These are phyloP conservation scores for Eueides isabella DNA, from an alignment of 1,140 invertebrate genomes.

Conservation along the genomic window DNA sequence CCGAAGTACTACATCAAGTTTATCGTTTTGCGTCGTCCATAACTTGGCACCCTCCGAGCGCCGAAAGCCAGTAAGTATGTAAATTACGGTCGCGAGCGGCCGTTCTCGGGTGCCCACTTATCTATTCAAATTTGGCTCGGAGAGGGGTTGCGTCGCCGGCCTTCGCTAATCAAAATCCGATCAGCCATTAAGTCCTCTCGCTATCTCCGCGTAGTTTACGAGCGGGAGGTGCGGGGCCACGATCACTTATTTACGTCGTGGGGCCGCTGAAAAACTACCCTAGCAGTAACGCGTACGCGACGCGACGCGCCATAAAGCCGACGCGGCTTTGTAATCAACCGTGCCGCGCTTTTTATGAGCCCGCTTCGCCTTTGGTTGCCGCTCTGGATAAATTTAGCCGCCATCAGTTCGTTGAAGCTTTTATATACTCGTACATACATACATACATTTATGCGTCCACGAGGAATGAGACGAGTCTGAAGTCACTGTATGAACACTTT, in stretches of 20 bases:
- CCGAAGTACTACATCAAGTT: conserved; percentile 77
- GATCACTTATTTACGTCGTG: conserved; percentile 78
- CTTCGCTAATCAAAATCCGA: conserved; percentile 81
- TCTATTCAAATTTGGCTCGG: conserved; percentile 79
- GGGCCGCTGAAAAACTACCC: conserved; percentile 75
- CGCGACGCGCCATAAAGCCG: conserved; percentile 59
- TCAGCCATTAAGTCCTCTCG: conserved; percentile 80
- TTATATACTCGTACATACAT: conserved; percentile 13
- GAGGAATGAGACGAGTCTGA: conserved; percentile 36
- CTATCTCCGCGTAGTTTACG: conserved; percentile 79
- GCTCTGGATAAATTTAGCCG: conserved; percentile 69
- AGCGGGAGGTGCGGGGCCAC: conserved; percentile 57
- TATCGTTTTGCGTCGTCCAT: conserved; percentile 77
- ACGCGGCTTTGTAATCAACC: conserved; percentile 74
- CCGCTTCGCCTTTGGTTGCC: conserved; percentile 63
- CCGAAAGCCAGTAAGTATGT: conserved; percentile 80
- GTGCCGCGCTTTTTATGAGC: conserved; percentile 74
- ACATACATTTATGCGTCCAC: conserved; percentile 38
- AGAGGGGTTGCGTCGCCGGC: conserved; percentile 73
- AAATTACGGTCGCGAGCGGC: conserved; percentile 77
- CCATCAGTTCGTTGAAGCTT: conserved; percentile 50
- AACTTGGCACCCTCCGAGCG: conserved; percentile 73
- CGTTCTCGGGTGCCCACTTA: conserved; percentile 78
- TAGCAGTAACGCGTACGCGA: conserved; percentile 43
- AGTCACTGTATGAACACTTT: conserved; percentile 34